Percentiles rank a stretch among this genome's conserved stretches.
These are phyloP conservation scores for Poecilia velifera DNA, from an alignment of 2,797 vertebrate genomes.

Conservation along the genomic window DNA sequence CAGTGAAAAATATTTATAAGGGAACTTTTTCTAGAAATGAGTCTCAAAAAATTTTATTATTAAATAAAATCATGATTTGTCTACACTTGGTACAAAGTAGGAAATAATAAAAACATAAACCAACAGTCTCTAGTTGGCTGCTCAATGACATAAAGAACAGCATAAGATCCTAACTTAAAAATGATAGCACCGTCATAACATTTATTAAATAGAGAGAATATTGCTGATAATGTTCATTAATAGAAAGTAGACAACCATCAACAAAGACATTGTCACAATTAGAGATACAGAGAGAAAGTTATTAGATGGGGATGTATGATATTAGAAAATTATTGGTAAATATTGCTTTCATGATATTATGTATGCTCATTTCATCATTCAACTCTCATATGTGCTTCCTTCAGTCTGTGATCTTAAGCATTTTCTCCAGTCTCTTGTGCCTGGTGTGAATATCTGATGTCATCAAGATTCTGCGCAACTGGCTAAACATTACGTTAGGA, in stretches of 20 bases:
- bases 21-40: background rate
- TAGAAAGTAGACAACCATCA: background rate
- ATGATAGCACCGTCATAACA: background rate
- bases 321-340: background rate
- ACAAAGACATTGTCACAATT: background rate
- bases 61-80: background rate
- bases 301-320: background rate
- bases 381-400: background rate
- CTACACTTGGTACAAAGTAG: background rate
- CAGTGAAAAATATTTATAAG: background rate
- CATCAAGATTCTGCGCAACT: background rate
- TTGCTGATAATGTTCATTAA: background rate
- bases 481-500: background rate
- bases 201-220: background rate
- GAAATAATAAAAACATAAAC: background rate
- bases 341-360: background rate
- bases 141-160: background rate
- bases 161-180: background rate
- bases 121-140: background rate
- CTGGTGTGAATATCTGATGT: background rate
- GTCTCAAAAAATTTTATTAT: background rate
- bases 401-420: background rate
- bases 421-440: background rate
- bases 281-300: background rate
- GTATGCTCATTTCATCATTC: background rate